Base-by-base conservation (phyloP, 1,140 invertebrate species). In the Drosophila sp. region DNA sequence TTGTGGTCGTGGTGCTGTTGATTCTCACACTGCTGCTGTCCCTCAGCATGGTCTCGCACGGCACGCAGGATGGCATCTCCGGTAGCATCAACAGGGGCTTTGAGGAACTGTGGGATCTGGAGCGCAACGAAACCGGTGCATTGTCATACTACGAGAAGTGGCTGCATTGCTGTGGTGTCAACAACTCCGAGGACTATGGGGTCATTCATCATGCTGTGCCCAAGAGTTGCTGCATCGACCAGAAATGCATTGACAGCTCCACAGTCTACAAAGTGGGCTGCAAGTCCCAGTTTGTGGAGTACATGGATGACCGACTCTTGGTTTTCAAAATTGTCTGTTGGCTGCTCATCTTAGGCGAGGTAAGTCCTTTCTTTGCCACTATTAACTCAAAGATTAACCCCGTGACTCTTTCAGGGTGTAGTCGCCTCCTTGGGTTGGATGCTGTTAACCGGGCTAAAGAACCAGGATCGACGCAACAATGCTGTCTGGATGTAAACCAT, bases 161-260 rank as follows among this genome's bases (percentile, higher is more conserved):
- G 90, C 25, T 91, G 11, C 82, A 91, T 4, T 91, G 90, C 36
- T 91, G 90, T 61, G 90, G 90, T 3, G 86, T 91, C 0, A 89
- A 91, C 48, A 78, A 64, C n/a, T 66, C 63, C 4, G 73, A 72
- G 43, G 90, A 91, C 21, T 91, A 91, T 66, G 53, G 51, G 34
- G 70, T 72, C 4, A 84, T 91, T 7, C 48, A 78, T 40, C 90
- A 91, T 43, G 46, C 70, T 9, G 72, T 91, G 27, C 90, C 90
- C 7, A 57, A 51, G 5, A 89, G 62, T 21, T 91, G 90, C 36
- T 91, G 90, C 4, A 34, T 54, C 8, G 70, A 89, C 7, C 34
- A 54, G 6, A 81, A 89, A 50, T 91, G 90, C 27, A 38, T 72
- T 6, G 64, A 74, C 50, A 14, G n/a, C 0, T 27, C 58, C 4